These are phyloP conservation scores for Gallinago solitaria DNA, from an alignment of 2,797 vertebrate genomes.

Conservation along the genomic window DNA sequence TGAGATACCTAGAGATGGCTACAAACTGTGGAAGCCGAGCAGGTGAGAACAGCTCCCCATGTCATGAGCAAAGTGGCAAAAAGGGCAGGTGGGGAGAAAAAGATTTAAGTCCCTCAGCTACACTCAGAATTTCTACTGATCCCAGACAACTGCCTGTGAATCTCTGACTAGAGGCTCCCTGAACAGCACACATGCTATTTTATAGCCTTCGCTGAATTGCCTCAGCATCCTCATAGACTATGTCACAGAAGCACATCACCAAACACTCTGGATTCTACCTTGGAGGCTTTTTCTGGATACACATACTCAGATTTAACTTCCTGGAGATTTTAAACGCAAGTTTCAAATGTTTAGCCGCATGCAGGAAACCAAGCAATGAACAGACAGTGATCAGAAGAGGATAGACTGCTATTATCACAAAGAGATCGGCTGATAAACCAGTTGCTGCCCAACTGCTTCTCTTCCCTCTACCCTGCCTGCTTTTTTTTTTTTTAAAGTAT, in stretches of 20 bases:
- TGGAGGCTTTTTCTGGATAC: not conserved
- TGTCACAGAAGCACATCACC: not conserved
- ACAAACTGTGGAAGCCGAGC: not conserved
- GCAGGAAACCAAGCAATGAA: not conserved
- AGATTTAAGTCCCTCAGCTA: not conserved
- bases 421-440: not conserved
- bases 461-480: not conserved
- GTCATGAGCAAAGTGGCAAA: not conserved
- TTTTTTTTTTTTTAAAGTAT: not conserved
- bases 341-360: not conserved
- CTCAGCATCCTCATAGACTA: not conserved
- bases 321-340: not conserved
- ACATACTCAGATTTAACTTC: not conserved
- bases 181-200: fast-evolving
- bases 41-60: not conserved
- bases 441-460: not conserved
- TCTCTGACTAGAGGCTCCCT: not conserved
- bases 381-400: not conserved
- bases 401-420: not conserved
- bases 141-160: not conserved
- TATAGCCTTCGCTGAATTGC: fast-evolving
- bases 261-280: not conserved
- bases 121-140: not conserved
- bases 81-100: not conserved
- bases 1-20: not conserved